These are phyloP conservation scores for Danio albolineatus DNA, from an alignment of 2,797 vertebrate species.

Conservation along the genomic window DNA sequence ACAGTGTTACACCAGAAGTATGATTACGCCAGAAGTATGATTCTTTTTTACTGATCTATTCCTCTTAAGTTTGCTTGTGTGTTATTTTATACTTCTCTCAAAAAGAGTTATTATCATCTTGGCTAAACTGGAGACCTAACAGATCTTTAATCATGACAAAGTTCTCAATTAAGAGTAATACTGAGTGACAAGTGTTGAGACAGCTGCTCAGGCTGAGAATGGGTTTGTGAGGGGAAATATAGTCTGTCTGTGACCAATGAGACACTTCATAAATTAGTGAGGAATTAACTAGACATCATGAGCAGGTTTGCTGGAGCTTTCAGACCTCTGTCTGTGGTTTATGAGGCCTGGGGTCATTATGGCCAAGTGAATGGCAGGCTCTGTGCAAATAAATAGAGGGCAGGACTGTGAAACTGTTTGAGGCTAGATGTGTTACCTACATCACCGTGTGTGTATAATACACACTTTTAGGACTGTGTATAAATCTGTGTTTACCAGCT, in stretches of 20 bases:
- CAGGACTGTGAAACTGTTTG: slow-evolving; percentile 9
- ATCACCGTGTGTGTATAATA: not conserved
- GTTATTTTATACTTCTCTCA: not conserved
- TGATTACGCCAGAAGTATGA: no score
- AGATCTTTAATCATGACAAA: slow-evolving; percentile 18
- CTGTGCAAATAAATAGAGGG: slow-evolving; percentile 34
- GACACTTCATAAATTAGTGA: slow-evolving; percentile 33
- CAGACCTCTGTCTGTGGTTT: slow-evolving; percentile 38
- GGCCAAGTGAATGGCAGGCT: not conserved
- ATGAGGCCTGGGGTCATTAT: slow-evolving; percentile 39
- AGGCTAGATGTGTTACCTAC: not conserved
- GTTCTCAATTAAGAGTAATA: slow-evolving; percentile 25
- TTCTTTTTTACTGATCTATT: not conserved
- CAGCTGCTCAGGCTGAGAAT: slow-evolving; percentile 28
- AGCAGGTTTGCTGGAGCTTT: slow-evolving; percentile 20
- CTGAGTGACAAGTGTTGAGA: slow-evolving; percentile 25
- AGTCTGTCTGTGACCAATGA: slow-evolving; percentile 26
- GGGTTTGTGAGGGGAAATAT: slow-evolving; percentile 20
- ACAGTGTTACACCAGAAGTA: no score
- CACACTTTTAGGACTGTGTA: slow-evolving; percentile 3
- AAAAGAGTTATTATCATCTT: not conserved
- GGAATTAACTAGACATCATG: slow-evolving; percentile 42
- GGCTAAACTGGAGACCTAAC: not conserved
- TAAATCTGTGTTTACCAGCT: not conserved
- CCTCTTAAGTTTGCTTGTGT: not conserved